phyloP scores from a whole-genome alignment of 2,888 invertebrate species.

The Pardosa pseudoannulata region DNA sequence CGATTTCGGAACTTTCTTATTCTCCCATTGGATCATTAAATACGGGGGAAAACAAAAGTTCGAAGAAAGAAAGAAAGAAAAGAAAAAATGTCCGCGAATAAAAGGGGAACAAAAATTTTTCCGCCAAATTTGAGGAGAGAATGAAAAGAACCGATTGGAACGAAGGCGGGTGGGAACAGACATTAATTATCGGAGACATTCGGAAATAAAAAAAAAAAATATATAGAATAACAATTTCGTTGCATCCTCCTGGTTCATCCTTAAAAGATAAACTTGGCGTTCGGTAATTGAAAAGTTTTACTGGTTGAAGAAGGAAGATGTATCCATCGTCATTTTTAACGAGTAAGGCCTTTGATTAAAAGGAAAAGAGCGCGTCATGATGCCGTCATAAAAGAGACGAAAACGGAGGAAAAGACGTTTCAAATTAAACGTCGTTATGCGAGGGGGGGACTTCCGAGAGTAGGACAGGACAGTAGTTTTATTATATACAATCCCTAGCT shows the following conservation, averaged over 20 bases:
- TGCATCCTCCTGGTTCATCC: neutral
- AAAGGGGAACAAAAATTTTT: no score
- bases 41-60: conserved; percentile 36
- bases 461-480: conserved; percentile 59
- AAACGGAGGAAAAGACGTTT: conserved; percentile 49
- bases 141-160: neutral
- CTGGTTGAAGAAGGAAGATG: conserved; percentile 14
- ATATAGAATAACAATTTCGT: conserved; percentile 63
- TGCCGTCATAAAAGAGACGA: conserved; percentile 66
- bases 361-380: conserved; percentile 42
- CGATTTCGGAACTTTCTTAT: conserved; percentile 32
- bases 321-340: conserved; percentile 68
- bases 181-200: conserved; percentile 68
- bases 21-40: conserved; percentile 60
- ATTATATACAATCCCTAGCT: conserved; percentile 31
- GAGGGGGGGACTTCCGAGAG: no score
- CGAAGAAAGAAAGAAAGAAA: conserved; percentile 34
- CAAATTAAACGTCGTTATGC: conserved; percentile 65
- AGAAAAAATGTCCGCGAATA: no score
- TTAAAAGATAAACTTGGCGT: conserved; percentile 59
- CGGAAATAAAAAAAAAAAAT: no score
- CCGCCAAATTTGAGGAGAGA: conserved; percentile 42
- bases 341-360: conserved; percentile 62
- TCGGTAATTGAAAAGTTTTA: conserved; percentile 66
- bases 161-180: conserved; percentile 15